Evolutionary conservation across 35 echinoderm and acorn worm genomes (phyloP).

Genomic region (Ophioderma brevispina): DNA sequence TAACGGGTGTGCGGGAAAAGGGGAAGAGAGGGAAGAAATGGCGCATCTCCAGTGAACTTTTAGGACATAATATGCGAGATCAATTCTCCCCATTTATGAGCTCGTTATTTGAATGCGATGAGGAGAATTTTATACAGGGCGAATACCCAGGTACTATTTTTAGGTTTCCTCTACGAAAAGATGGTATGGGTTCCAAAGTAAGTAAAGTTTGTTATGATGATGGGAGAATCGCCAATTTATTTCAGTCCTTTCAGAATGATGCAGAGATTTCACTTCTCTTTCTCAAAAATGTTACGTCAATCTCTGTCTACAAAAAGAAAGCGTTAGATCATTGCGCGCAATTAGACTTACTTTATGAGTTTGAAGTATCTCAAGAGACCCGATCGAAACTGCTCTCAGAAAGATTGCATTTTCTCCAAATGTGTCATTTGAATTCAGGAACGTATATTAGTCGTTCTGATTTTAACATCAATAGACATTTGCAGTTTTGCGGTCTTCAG

Average conservation of each 20-base stretch:
- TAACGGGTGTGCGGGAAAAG: neutral
- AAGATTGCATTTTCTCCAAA: neutral
- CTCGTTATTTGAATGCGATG: neutral
- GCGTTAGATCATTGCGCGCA: neutral
- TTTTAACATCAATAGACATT: neutral
- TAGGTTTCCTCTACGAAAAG: conserved; percentile 17
- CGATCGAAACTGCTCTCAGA: neutral
- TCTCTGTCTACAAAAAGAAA: conserved; percentile 2
- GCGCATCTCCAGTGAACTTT: neutral
- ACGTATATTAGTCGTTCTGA: neutral
- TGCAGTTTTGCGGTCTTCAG: neutral
- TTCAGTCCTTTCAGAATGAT: conserved; percentile 25
- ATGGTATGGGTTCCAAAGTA: neutral
- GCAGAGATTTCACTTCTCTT: conserved; percentile 27
- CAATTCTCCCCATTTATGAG: conserved; percentile 9
- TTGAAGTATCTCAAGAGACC: neutral
- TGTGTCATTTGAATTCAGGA: neutral
- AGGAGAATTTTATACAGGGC: neutral
- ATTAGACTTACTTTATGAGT: neutral
- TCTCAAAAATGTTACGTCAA: conserved; percentile 24
- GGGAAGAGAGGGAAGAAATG: conserved; percentile 25
- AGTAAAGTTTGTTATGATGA: neutral
- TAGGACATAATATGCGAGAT: neutral
- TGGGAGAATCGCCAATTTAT: neutral
- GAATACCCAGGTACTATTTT: conserved; percentile 26